These are phyloP conservation scores for Stratiomys singularior DNA, from an alignment of 2,888 invertebrate species.

Conservation along the genomic window DNA sequence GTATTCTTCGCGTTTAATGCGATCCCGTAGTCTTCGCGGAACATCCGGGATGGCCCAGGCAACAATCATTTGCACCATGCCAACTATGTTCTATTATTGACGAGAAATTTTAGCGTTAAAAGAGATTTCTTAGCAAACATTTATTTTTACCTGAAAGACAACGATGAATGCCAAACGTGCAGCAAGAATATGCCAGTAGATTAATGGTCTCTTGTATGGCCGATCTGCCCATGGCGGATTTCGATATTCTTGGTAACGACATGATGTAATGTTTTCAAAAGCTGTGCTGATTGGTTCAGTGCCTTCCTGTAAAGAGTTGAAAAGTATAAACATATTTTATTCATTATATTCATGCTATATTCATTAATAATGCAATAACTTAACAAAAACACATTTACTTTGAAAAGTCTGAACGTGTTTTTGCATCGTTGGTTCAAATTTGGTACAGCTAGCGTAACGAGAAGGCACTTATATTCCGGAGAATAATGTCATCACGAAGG, in stretches of 20 bases:
- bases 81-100: slow-evolving; percentile 74
- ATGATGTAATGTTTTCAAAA: slow-evolving; percentile 64
- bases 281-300: slow-evolving; percentile 59
- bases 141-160: slow-evolving; percentile 70
- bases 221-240: slow-evolving; percentile 68
- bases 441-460: too few relatives aligned
- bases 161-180: slow-evolving; percentile 80
- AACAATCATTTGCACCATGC: slow-evolving; percentile 75
- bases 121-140: too few relatives aligned
- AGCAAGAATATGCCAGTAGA: slow-evolving; percentile 80
- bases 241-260: slow-evolving; percentile 77
- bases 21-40: slow-evolving; percentile 75
- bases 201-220: slow-evolving; percentile 72
- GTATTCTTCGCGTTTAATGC: slow-evolving; percentile 78
- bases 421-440: too few relatives aligned
- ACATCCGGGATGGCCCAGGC: slow-evolving; percentile 84
- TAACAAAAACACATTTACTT: too few relatives aligned
- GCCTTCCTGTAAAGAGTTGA: slow-evolving; percentile 56
- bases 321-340: too few relatives aligned
- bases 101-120: too few relatives aligned
- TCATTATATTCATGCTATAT: too few relatives aligned
- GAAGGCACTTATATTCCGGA: too few relatives aligned
- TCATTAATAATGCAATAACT: too few relatives aligned
- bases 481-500: too few relatives aligned
- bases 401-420: too few relatives aligned